Conservation (phyloP, 2,113 vertebrate genomes). For the Spizaetus ornatus region DNA sequence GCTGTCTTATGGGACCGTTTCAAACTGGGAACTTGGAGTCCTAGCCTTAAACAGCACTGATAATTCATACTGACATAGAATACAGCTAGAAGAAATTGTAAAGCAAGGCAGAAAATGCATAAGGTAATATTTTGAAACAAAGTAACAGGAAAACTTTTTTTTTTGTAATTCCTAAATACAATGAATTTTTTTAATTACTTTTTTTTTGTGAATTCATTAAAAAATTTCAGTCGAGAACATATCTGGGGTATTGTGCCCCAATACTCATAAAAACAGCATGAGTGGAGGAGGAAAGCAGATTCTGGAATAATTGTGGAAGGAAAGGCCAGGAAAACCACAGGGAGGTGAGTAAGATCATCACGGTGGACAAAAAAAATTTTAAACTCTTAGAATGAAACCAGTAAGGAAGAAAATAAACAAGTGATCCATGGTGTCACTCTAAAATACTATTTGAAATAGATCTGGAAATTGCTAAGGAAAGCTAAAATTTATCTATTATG, state of each 20-base stretch:
- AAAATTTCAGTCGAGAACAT: neutral
- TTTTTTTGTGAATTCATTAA: neutral
- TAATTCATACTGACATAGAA: neutral
- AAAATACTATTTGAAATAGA: neutral
- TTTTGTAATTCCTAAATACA: neutral
- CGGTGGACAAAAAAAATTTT: neutral
- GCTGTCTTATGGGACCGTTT: neutral
- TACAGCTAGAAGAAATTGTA: neutral
- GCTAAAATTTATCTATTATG: neutral
- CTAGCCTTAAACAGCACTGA: neutral
- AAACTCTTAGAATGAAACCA: neutral
- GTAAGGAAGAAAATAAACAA: neutral
- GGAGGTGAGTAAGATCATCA: neutral
- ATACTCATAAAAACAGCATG: neutral
- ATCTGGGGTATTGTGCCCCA: neutral
- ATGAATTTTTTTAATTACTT: neutral
- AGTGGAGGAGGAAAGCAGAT: neutral
- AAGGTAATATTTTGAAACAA: neutral
- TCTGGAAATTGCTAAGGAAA: neutral
- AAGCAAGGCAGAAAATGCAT: neutral
- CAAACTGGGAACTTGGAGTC: neutral
- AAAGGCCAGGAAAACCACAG: neutral
- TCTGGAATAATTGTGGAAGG: neutral
- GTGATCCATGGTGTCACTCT: neutral
- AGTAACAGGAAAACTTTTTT: neutral